phyloP scores from a whole-genome alignment of 2,797 vertebrate species.

The Myotis myotis region DNA sequence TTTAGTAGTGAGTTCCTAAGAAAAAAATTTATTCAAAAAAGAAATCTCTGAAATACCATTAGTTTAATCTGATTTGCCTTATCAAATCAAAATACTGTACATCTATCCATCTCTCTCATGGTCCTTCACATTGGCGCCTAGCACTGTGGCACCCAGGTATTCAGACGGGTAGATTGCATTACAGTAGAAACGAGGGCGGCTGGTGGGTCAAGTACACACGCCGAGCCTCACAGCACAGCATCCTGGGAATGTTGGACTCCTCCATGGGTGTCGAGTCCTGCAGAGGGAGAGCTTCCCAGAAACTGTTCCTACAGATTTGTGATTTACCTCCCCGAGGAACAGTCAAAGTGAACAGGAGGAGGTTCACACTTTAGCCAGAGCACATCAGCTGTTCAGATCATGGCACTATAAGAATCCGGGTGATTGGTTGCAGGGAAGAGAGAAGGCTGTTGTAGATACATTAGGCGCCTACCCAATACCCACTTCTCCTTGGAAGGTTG shows the following conservation, averaged over 20 bases:
- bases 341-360: neutral
- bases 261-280: neutral
- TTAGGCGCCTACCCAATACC: neutral
- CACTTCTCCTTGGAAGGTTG: neutral
- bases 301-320: neutral
- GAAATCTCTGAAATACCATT: constrained; percentile 65
- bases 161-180: constrained; percentile 60
- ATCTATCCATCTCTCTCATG: constrained; percentile 48
- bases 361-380: neutral
- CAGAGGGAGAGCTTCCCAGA: neutral
- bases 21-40: constrained; percentile 54
- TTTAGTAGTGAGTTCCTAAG: constrained; percentile 42
- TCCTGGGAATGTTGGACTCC: neutral
- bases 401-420: neutral
- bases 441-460: neutral
- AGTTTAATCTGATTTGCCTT: constrained; percentile 74
- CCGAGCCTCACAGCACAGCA: neutral
- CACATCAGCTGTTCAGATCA: neutral
- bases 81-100: constrained; percentile 66
- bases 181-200: neutral
- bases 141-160: neutral
- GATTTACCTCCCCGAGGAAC: neutral
- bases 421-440: neutral
- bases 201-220: neutral
- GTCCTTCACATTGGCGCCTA: constrained; percentile 34